Conservation (phyloP, 2,113 vertebrate genomes). For the Sylvicapra grimmia region DNA sequence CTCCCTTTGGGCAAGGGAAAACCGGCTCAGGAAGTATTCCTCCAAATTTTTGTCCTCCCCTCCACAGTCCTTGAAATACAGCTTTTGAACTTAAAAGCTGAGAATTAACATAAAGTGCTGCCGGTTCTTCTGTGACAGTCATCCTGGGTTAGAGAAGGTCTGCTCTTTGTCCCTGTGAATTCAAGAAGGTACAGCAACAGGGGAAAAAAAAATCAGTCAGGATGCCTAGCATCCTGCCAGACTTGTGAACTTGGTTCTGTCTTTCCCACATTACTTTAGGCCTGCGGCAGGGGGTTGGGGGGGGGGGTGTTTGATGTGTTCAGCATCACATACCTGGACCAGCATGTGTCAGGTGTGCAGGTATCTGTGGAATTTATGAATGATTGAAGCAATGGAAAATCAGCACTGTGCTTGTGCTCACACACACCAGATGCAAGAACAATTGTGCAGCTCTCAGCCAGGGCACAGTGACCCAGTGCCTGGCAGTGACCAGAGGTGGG, state of each 20-base stretch:
- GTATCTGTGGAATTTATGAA: background rate
- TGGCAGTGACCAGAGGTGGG: background rate
- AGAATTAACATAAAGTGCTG: background rate
- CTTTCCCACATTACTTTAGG: background rate
- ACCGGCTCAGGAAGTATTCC: background rate
- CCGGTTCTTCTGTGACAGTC: background rate
- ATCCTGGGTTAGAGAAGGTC: background rate
- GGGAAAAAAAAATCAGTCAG: background rate
- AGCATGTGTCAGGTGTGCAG: background rate
- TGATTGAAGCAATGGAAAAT: background rate
- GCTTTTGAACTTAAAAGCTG: background rate
- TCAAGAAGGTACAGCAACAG: background rate
- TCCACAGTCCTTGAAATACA: background rate
- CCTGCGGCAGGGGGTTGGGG: background rate
- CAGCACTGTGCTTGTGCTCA: rapidly evolving
- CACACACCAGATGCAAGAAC: no score
- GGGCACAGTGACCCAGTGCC: background rate
- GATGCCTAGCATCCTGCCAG: background rate
- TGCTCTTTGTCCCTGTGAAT: background rate
- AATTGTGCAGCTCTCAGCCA: background rate
- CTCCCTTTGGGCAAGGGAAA: background rate
- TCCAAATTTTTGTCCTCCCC: background rate
- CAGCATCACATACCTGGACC: background rate
- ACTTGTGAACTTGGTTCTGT: background rate
- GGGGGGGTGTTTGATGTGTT: background rate